These are phyloP conservation scores for Pandemis corylana DNA, from an alignment of 2,888 invertebrate genomes.

Conservation along the genomic window DNA sequence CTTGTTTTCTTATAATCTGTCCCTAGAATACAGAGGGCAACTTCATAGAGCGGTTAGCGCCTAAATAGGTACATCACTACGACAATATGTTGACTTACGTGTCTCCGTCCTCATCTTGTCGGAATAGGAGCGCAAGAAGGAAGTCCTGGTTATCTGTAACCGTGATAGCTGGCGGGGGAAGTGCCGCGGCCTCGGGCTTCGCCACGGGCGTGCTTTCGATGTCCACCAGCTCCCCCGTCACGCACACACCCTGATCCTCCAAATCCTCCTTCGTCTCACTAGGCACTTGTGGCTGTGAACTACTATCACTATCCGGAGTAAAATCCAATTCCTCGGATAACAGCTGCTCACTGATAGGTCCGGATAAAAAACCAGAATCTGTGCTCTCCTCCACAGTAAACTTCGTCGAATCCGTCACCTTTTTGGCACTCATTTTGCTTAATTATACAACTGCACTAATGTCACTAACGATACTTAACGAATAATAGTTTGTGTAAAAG, in stretches of 20 bases:
- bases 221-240: conserved; percentile 61
- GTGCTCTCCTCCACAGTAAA: conserved; percentile 63
- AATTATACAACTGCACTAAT: conserved; percentile 44
- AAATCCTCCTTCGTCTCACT: conserved; percentile 12
- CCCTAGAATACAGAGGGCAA: neutral
- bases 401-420: conserved; percentile 64
- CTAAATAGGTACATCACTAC: neutral
- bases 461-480: conserved; percentile 44
- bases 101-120: conserved; percentile 93
- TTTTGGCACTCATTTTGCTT: conserved; percentile 77
- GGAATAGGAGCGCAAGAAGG: conserved; percentile 85
- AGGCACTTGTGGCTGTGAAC: conserved; percentile 9
- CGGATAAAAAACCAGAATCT: conserved; percentile 76
- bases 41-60: neutral
- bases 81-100: conserved; percentile 87
- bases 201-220: conserved; percentile 44
- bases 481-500: conserved; percentile 45
- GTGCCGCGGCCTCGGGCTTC: conserved; percentile 48
- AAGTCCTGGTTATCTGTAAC: conserved; percentile 26
- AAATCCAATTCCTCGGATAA: conserved; percentile 50
- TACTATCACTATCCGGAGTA: conserved; percentile 37
- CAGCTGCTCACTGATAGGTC: conserved; percentile 57
- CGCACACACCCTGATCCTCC: conserved; percentile 9
- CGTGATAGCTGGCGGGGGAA: conserved; percentile 46
- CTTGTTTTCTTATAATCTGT: neutral